Evolutionary conservation across 1,140 invertebrate species (phyloP), one percentile per base, ranked within the genome.

Genomic region (Rhynchophorus ferrugineus): DNA sequence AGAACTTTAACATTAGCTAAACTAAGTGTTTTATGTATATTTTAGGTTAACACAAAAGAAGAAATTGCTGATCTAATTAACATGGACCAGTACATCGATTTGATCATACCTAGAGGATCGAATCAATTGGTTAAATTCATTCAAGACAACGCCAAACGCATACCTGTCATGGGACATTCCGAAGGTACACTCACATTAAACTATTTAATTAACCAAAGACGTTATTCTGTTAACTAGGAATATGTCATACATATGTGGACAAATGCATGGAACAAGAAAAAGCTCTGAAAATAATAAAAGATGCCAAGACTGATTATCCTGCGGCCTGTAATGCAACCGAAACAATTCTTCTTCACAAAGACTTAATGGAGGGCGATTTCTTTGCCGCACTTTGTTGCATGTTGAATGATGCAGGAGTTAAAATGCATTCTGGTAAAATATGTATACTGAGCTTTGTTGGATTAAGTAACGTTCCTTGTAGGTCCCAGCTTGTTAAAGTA

Each of bases 241-340:
- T 93, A 29, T 99, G 96, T 68, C 96, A 99, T 66, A 93, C 98
- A 1, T 99, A 91, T 67, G 75, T 99, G 20, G 96, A 99, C 68
- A 85, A 84, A 57, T 84, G 93, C 49, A 91, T 89, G 1, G 89
- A 98, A 69, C 68, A 85, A 1, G 66, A 78, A 0, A 96, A 91
- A 71, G 91, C 92, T 1, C 56, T 95, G 22, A 89, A 81, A 69
- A 94, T 98, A 49, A 84, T 97, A 0, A 76, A 81, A 22, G 96
- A 99, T 69, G 84, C 95, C 0, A 99, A 99, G 74, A 98, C 95
- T 71, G 94, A 98, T 71, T 99, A 99, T 73, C 95, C 96, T 9
- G 89, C 95, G 0, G 96, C 95, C 16, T 99, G 96, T 71, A 99
- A 99, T 68, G 91, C 96, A 2, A 95, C 96, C 85, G 96, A 99